Evolutionary conservation across 2,113 vertebrate genomes (phyloP).

Genomic region (Noctilio leporinus): DNA sequence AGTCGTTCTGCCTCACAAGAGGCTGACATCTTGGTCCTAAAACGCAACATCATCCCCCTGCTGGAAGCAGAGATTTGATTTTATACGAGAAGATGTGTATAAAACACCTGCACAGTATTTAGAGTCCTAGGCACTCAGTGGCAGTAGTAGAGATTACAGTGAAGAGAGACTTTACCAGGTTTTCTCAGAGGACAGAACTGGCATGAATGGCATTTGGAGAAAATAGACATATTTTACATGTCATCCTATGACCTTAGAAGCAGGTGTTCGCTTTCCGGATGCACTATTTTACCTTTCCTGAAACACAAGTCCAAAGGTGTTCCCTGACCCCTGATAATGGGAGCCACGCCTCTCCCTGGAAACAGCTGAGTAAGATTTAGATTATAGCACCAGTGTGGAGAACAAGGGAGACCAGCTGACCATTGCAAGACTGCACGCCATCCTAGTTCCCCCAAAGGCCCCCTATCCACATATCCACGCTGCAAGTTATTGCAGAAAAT

Average conservation of each 20-base stretch:
- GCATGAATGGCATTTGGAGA: neutral
- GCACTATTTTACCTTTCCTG: neutral
- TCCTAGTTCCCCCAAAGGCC: neutral
- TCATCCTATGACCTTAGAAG: neutral
- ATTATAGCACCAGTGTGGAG: neutral
- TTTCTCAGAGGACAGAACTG: neutral
- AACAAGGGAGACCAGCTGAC: neutral
- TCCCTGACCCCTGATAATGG: neutral
- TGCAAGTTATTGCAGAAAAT: neutral
- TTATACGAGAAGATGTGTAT: rapidly evolving
- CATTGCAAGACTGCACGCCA: neutral
- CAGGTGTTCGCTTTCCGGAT: neutral
- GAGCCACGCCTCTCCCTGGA: neutral
- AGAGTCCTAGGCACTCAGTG: neutral
- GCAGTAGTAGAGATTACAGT: neutral
- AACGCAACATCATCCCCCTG: neutral
- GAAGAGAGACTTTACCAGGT: neutral
- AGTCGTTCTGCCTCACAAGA: neutral
- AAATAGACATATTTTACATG: neutral
- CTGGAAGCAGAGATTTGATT: neutral
- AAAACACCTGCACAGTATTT: neutral
- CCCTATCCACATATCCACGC: neutral
- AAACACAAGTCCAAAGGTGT: neutral
- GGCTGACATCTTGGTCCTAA: neutral
- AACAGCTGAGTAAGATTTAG: neutral